Conservation (phyloP, 2,797 vertebrate genomes). For the Intellagama lesueurii region DNA sequence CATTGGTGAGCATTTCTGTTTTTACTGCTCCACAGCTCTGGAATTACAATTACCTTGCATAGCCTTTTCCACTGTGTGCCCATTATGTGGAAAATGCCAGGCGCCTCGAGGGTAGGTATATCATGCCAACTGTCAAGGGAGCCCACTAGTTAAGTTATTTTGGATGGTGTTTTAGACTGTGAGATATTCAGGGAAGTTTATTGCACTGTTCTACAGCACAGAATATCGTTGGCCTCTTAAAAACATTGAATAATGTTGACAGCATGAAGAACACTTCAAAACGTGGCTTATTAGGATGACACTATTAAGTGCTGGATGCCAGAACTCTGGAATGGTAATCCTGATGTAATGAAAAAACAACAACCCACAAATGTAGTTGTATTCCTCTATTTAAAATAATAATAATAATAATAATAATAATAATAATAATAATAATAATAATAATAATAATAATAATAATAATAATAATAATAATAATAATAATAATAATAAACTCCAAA, state of each 20-base stretch:
- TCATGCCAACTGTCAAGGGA: neutral
- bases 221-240: neutral
- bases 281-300: neutral
- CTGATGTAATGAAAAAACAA: too few species aligned
- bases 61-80: neutral
- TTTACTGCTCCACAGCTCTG: neutral
- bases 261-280: neutral
- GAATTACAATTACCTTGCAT: rapidly evolving
- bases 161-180: neutral
- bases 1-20: neutral
- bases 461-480: too few species aligned
- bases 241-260: neutral
- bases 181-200: neutral
- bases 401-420: too few species aligned
- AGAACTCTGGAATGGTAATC: too few species aligned
- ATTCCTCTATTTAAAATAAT: too few species aligned
- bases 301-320: neutral
- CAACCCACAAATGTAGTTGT: neutral
- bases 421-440: too few species aligned
- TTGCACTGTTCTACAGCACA: neutral
- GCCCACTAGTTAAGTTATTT: neutral
- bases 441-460: too few species aligned
- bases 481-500: too few species aligned
- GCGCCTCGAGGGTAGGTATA: neutral
- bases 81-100: neutral